Percentiles rank a stretch among this genome's conserved stretches.
These are phyloP conservation scores for Hozukius guyotensis DNA, from an alignment of 2,797 vertebrate species.

Conservation along the genomic window DNA sequence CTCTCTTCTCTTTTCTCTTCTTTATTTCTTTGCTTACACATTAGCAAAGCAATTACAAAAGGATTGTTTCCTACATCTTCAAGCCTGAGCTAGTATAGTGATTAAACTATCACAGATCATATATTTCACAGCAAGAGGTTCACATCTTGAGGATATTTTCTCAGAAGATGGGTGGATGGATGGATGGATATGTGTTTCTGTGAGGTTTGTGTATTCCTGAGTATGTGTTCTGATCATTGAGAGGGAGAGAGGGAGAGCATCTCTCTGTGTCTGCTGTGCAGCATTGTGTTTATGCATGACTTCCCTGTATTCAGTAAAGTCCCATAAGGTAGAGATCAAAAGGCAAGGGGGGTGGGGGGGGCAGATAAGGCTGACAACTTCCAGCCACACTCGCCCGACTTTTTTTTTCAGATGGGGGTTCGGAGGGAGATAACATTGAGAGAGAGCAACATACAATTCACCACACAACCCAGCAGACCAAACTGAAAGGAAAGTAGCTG, in stretches of 20 bases:
- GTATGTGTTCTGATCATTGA: background rate
- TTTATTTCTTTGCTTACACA: too few species aligned
- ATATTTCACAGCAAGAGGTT: conserved; percentile 2
- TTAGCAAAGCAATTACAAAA: background rate
- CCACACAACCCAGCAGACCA: background rate
- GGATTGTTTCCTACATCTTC: background rate
- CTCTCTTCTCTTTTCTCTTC: background rate
- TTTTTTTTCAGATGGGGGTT: conserved; percentile 16
- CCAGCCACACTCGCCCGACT: conserved; percentile 30
- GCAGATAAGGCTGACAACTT: conserved; percentile 66
- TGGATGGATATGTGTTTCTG: background rate
- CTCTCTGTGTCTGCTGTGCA: conserved; percentile 4
- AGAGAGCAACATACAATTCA: conserved; percentile 14
- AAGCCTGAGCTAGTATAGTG: background rate
- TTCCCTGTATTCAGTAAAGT: conserved; percentile 42
- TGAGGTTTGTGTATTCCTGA: background rate
- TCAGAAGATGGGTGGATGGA: background rate
- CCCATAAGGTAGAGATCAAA: conserved; percentile 57
- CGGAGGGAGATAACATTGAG: conserved; percentile 36
- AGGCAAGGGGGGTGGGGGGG: conserved; percentile 8
- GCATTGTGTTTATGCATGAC: conserved; percentile 37
- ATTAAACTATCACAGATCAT: background rate
- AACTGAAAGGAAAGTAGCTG: conserved; percentile 14
- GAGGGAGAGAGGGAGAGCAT: background rate
- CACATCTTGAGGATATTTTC: background rate